These are phyloP conservation scores for Rhyzopertha dominica DNA, from an alignment of 1,140 invertebrate genomes.

Conservation along the genomic window DNA sequence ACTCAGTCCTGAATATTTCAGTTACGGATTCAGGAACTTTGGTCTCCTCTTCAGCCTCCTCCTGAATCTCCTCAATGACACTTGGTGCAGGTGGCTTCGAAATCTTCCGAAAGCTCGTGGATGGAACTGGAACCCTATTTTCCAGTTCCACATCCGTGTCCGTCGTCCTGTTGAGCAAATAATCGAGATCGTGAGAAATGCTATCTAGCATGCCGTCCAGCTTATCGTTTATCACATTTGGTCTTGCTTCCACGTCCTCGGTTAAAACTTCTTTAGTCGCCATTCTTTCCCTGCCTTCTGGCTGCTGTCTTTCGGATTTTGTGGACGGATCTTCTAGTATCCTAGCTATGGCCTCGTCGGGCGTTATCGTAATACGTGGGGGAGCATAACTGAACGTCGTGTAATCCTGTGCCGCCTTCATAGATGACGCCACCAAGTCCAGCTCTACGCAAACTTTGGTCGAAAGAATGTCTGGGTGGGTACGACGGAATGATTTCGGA, in stretches of 20 bases:
- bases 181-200: constrained; percentile 41
- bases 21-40: constrained; percentile 32
- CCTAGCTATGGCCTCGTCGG: constrained; percentile 21
- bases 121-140: constrained; percentile 9
- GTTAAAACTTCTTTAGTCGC: constrained; percentile 10
- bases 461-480: constrained; percentile 39
- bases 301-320: constrained; percentile 25
- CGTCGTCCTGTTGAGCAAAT: constrained; percentile 35
- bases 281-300: constrained; percentile 34
- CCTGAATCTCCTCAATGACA: constrained; percentile 27
- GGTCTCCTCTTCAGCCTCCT: constrained; percentile 26
- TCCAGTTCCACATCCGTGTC: too few relatives aligned
- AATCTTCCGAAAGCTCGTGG: constrained; percentile 16
- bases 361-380: constrained; percentile 19
- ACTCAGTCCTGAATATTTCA: constrained; percentile 30
- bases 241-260: constrained; percentile 13
- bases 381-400: constrained; percentile 16
- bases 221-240: constrained; percentile 22
- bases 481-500: constrained; percentile 19
- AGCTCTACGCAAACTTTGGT: constrained; percentile 33
- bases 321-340: constrained; percentile 17
- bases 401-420: not conserved
- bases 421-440: constrained; percentile 37
- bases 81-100: constrained; percentile 26
- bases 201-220: constrained; percentile 40